Percentiles rank a stretch among this genome's conserved stretches.
Evolutionary conservation across 2,888 invertebrate species (phyloP).

Genomic region (Barypeithes pellucidus): DNA sequence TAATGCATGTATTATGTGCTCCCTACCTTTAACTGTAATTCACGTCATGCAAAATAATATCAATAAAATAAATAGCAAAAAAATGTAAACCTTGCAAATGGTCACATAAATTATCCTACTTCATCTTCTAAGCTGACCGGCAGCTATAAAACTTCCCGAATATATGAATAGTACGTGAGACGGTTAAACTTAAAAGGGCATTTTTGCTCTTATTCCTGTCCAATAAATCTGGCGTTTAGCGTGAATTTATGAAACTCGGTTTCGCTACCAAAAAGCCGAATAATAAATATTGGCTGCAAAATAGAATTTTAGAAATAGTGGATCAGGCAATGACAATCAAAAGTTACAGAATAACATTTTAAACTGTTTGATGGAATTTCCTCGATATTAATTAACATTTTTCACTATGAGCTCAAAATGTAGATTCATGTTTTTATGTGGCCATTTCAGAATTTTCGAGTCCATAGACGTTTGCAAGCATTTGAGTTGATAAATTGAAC

Average conservation of each 20-base stretch:
- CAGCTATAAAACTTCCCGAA: slow-evolving; percentile 43
- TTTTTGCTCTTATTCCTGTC: slow-evolving; percentile 40
- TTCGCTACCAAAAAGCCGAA: neutral
- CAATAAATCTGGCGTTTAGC: slow-evolving; percentile 32
- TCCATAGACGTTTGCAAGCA: too few relatives aligned
- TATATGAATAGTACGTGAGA: slow-evolving; percentile 46
- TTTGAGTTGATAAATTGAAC: too few relatives aligned
- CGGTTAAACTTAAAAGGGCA: slow-evolving; percentile 48
- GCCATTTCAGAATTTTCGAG: too few relatives aligned
- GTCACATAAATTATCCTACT: slow-evolving; percentile 12
- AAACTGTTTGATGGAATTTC: too few relatives aligned
- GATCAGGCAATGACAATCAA: neutral
- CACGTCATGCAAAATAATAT: neutral
- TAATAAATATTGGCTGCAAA: neutral
- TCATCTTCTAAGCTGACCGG: slow-evolving; percentile 32
- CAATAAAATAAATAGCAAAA: neutral
- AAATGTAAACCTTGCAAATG: slow-evolving; percentile 6
- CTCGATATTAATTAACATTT: too few relatives aligned
- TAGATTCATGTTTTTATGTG: too few relatives aligned
- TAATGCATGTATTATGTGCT: too few relatives aligned
- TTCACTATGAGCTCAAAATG: too few relatives aligned
- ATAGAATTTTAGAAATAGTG: neutral
- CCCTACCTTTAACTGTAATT: too few relatives aligned
- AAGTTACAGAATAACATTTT: too few relatives aligned
- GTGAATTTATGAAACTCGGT: slow-evolving; percentile 17